Conservation (phyloP, 2,797 vertebrate species). For the Ptychadena robeensis region DNA sequence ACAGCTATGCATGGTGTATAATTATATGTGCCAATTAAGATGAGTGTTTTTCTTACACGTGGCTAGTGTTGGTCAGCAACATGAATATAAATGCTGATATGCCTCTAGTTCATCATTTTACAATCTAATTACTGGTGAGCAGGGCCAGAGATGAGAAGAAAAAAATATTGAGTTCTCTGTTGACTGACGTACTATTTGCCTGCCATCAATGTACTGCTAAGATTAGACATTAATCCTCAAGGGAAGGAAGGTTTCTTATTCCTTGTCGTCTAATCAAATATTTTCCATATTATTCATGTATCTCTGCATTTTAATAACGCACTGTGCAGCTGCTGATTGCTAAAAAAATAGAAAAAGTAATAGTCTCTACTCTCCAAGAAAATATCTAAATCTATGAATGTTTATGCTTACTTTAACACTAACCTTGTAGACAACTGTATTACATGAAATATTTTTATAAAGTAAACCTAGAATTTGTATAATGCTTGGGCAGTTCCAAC, state of each 20-base stretch:
- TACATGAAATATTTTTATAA: not conserved
- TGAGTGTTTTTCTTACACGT: constrained; percentile 56
- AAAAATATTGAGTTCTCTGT: constrained; percentile 61
- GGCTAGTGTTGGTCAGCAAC: constrained; percentile 64
- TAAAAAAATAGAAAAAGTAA: constrained; percentile 30
- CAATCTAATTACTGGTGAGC: constrained; percentile 65
- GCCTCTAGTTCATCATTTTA: constrained; percentile 64
- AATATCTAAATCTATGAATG: constrained; percentile 7
- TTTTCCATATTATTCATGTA: constrained; percentile 51
- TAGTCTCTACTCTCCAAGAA: not conserved
- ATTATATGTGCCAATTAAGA: constrained; percentile 65
- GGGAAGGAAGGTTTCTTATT: constrained; percentile 61
- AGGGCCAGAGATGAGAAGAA: constrained; percentile 64
- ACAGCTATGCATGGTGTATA: constrained; percentile 51
- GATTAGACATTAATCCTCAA: constrained; percentile 64
- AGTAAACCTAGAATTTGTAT: no score
- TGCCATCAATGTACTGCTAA: constrained; percentile 57
- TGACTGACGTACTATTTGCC: constrained; percentile 62
- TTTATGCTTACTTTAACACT: not conserved
- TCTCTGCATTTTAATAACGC: constrained; percentile 53
- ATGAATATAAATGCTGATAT: constrained; percentile 64
- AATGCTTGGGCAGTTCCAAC: no score
- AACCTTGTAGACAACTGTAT: not conserved
- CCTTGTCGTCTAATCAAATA: constrained; percentile 60
- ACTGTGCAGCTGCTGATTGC: constrained; percentile 43